Evolutionary conservation across 2,888 invertebrate genomes (phyloP).

Genomic region (Acrobasis repandana): DNA sequence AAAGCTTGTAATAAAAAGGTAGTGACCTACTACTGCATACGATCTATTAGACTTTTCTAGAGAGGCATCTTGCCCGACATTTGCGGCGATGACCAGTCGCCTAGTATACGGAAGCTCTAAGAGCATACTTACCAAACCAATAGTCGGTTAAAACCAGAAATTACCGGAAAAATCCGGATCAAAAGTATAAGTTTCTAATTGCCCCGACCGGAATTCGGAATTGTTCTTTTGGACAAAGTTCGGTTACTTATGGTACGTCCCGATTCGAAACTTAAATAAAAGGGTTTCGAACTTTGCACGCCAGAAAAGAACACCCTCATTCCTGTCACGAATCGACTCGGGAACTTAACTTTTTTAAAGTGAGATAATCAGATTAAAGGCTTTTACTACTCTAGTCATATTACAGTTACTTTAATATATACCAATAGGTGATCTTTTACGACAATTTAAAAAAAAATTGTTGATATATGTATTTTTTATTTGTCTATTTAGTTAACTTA

Average conservation of each 20-base stretch:
- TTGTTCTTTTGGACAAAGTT: slow-evolving; percentile 18
- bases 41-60: too few species aligned
- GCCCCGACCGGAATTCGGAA: slow-evolving; percentile 6
- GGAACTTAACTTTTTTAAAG: slow-evolving; percentile 48
- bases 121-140: slow-evolving; percentile 1
- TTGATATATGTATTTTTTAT: too few species aligned
- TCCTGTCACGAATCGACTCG: slow-evolving; percentile 47
- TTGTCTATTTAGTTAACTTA: too few species aligned
- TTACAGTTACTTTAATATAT: neutral
- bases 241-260: slow-evolving; percentile 7
- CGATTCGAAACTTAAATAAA: slow-evolving; percentile 22
- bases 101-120: slow-evolving; percentile 4
- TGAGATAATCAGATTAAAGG: slow-evolving; percentile 53
- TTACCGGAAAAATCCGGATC: slow-evolving; percentile 11
- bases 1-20: too few species aligned
- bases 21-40: too few species aligned
- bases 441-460: too few species aligned
- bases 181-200: slow-evolving; percentile 8
- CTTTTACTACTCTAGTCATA: neutral
- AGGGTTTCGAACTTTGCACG: slow-evolving; percentile 32
- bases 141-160: slow-evolving; percentile 8
- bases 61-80: too few species aligned
- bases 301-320: slow-evolving; percentile 45
- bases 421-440: neutral
- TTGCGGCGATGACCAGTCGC: too few species aligned